phyloP scores from a whole-genome alignment of 2,888 invertebrate species.

The Neuroscelio doddi region DNA sequence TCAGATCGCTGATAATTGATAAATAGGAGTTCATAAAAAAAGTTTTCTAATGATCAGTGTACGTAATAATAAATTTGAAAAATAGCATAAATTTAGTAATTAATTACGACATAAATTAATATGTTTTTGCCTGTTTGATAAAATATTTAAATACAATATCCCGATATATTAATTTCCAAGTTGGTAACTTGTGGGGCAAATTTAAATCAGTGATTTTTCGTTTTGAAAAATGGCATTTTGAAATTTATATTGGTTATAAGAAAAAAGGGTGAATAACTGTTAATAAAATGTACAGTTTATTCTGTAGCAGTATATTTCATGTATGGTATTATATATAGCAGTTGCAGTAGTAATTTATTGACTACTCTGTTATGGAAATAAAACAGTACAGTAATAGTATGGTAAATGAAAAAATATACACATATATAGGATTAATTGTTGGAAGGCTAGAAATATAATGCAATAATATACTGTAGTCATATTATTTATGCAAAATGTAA shows the following conservation, averaged over 20 bases:
- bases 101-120: no score
- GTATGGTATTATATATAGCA: not conserved
- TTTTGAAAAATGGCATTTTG: not conserved
- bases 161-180: no score
- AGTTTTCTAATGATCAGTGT: no score
- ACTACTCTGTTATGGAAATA: not conserved
- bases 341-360: not conserved
- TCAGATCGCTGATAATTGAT: no score
- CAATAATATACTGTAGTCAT: no score
- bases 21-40: no score
- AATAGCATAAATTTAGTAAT: no score
- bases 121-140: not conserved
- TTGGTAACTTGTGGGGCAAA: no score
- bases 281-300: constrained; percentile 1
- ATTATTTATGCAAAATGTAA: no score
- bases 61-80: no score
- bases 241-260: not conserved
- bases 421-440: no score
- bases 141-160: not conserved
- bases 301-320: not conserved
- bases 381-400: not conserved
- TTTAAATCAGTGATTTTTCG: not conserved
- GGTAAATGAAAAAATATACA: not conserved
- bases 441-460: no score
- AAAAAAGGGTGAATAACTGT: not conserved